These are phyloP conservation scores for Coboldia fuscipes DNA, from an alignment of 1,140 invertebrate species.

Conservation along the genomic window DNA sequence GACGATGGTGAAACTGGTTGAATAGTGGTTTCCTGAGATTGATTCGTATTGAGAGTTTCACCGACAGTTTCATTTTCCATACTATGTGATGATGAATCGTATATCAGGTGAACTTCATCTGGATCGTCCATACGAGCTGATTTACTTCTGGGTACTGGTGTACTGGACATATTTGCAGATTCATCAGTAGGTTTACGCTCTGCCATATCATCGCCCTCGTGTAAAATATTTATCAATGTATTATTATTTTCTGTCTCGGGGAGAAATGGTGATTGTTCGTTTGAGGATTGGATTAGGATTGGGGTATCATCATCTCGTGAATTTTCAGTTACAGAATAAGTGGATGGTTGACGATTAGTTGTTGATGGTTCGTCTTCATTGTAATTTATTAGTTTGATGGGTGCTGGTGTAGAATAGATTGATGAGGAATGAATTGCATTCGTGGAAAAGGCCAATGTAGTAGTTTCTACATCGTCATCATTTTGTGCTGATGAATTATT, in stretches of 20 bases:
- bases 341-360: background rate
- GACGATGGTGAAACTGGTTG: background rate
- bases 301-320: background rate
- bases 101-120: no score
- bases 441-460: background rate
- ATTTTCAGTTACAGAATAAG: conserved; percentile 4
- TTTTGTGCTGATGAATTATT: conserved; percentile 1
- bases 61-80: no score
- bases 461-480: background rate
- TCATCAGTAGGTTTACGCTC: no score
- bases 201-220: conserved; percentile 26
- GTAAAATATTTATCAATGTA: conserved; percentile 27
- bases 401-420: background rate
- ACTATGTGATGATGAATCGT: no score
- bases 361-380: background rate
- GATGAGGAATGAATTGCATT: background rate
- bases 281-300: background rate
- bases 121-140: no score
- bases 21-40: background rate
- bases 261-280: conserved; percentile 24
- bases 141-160: no score
- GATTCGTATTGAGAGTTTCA: no score
- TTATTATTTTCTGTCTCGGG: conserved; percentile 35
- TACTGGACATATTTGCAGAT: no score
- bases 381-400: background rate